phyloP scores from a whole-genome alignment of 2,113 vertebrate species.

The Alectura lathami region DNA sequence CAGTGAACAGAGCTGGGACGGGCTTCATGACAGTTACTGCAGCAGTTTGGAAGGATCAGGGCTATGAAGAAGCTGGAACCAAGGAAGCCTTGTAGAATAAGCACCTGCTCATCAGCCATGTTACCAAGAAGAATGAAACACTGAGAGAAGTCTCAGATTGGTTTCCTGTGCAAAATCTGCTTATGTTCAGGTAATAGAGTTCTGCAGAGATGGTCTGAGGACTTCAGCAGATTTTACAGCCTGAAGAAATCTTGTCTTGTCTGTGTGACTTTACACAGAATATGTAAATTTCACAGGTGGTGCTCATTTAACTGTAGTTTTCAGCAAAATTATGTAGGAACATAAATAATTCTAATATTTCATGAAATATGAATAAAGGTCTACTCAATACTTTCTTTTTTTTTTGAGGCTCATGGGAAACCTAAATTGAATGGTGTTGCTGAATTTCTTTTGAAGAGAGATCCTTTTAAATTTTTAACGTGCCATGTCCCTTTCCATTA shows the following conservation, averaged over 20 bases:
- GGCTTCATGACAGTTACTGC: background rate
- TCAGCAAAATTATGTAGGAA: constrained; percentile 1
- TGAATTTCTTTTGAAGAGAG: constrained; percentile 16
- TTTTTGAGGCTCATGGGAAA: background rate
- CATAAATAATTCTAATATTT: constrained; percentile 30
- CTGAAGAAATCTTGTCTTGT: background rate
- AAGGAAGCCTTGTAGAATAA: background rate
- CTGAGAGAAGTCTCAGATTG: background rate
- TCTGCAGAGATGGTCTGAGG: background rate
- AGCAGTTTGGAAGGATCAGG: background rate
- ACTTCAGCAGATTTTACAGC: background rate
- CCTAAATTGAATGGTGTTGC: background rate
- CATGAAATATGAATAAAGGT: constrained; percentile 35
- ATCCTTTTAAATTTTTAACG: background rate
- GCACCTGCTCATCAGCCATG: background rate
- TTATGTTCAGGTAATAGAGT: background rate
- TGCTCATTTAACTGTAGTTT: constrained; percentile 10
- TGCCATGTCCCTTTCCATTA: background rate
- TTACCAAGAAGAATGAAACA: background rate
- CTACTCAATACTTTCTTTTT: background rate
- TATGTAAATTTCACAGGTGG: background rate
- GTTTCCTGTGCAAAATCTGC: background rate
- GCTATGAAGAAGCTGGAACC: background rate
- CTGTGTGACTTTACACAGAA: background rate
- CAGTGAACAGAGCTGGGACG: background rate